Conservation (phyloP, 2,888 invertebrate species). For the Volucella zonaria region DNA sequence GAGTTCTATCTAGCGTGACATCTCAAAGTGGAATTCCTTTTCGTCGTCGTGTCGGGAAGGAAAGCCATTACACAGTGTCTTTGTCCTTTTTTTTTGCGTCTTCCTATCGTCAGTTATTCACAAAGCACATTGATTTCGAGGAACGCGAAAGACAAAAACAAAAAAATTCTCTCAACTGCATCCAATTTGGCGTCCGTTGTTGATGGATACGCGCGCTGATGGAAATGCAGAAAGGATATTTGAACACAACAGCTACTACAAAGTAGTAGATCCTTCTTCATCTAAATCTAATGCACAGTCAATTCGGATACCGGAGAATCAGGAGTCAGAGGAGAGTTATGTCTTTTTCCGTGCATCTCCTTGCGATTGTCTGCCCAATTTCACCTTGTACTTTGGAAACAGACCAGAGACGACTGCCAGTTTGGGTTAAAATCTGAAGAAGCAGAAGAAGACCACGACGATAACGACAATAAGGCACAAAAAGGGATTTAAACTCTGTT, state of each 20-base stretch:
- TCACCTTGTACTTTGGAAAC: conserved; percentile 40
- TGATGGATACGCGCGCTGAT: conserved; percentile 13
- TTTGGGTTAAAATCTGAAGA: too few species aligned
- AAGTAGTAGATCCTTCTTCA: conserved; percentile 29
- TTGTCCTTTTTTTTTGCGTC: conserved; percentile 37
- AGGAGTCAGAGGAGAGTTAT: conserved; percentile 35
- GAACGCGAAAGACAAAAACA: conserved; percentile 7
- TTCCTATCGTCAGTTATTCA: conserved; percentile 41
- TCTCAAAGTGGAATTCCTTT: conserved; percentile 20
- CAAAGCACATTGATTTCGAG: conserved; percentile 52
- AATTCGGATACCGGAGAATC: conserved; percentile 15
- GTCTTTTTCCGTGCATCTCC: conserved; percentile 24
- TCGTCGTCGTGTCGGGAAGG: conserved; percentile 9
- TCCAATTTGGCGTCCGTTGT: conserved; percentile 31
- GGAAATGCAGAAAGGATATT: conserved; percentile 46
- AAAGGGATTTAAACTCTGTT: background rate
- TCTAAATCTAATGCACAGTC: conserved; percentile 49
- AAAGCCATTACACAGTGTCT: conserved; percentile 31
- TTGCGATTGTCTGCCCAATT: conserved; percentile 37
- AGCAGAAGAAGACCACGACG: too few species aligned
- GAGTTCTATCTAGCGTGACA: conserved; percentile 25
- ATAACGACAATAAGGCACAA: too few species aligned
- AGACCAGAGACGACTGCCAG: background rate
- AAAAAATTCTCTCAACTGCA: conserved; percentile 22
- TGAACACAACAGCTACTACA: conserved; percentile 42